Base-by-base conservation (phyloP, 2,113 vertebrate species). In the Syngnathus typhle region DNA sequence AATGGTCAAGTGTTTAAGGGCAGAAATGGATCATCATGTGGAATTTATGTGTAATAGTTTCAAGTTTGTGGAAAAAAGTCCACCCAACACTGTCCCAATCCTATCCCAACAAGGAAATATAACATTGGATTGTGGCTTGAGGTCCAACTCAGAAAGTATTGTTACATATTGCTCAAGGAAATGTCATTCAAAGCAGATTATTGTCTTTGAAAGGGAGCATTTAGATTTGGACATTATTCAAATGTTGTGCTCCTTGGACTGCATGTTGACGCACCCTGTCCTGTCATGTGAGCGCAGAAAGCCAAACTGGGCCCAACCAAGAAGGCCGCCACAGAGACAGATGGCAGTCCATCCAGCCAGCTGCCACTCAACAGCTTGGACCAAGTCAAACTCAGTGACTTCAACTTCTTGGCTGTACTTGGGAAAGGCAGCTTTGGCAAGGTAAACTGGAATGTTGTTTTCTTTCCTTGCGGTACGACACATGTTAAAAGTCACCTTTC, bases 341-440 rank as follows among this genome's bases (percentile, higher is more conserved):
- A 95, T 36, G 91, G 94, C 74, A 80, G 79, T 74, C 87, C 59
- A 51, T 87, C 90, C 52, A 88, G 27, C 56, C 58, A 76, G 46
- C 67, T 89, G 55, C 91, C 93, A 0, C 94, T 90, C 82, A 94
- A 87, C 90, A 94, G 88, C 80, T 86, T 99, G 65, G 91, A 96
- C 88, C 88, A 89, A 49, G 95, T 99, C 84, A 94, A 94, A 72
- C 93, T 98, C 65, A 82, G 88, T 1, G 96, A 99, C 84, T 99
- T 99, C 88, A 84, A 85, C 75, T 99, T 99, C 78, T 92, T 99
- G 75, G 95, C 95, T 82, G 95, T 99, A 59, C 92, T 99, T 82
- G 96, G 96, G 23, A 99, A 99, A 76, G 96, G 96, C 18, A 97
- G 94, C 76, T 98, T 98, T 0, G 96, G 96, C 10, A 98, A 98